phyloP scores from a whole-genome alignment of 2,888 invertebrate genomes.

The Pyrgus malvae region DNA sequence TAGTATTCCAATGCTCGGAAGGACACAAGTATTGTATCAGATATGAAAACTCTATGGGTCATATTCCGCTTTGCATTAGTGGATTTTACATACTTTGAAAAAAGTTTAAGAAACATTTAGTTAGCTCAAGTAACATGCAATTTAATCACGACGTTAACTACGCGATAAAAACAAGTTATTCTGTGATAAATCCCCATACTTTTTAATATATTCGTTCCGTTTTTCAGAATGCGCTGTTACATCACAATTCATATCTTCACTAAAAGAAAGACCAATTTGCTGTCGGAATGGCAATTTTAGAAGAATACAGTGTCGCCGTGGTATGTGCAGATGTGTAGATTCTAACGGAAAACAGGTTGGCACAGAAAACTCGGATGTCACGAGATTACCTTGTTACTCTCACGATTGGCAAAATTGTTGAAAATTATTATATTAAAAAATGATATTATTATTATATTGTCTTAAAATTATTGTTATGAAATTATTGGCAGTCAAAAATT shows the following conservation, averaged over 20 bases:
- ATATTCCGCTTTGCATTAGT: no score
- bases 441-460: background rate
- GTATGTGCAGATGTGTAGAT: constrained; percentile 84
- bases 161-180: no score
- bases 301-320: constrained; percentile 82
- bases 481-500: no score
- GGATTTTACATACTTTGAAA: no score
- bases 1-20: no score
- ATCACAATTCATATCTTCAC: constrained; percentile 60
- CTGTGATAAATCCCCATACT: no score
- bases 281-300: constrained; percentile 85
- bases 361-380: constrained; percentile 55
- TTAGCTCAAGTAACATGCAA: no score
- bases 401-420: constrained; percentile 61
- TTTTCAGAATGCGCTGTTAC: constrained; percentile 84
- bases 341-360: constrained; percentile 79
- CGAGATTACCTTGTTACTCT: constrained; percentile 47
- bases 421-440: constrained; percentile 3
- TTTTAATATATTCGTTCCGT: background rate
- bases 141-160: no score
- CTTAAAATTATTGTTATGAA: no score
- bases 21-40: no score
- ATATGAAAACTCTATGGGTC: no score
- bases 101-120: no score
- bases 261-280: constrained; percentile 78